phyloP scores from a whole-genome alignment of 2,888 invertebrate genomes.

The Petrolisthes manimaculis region DNA sequence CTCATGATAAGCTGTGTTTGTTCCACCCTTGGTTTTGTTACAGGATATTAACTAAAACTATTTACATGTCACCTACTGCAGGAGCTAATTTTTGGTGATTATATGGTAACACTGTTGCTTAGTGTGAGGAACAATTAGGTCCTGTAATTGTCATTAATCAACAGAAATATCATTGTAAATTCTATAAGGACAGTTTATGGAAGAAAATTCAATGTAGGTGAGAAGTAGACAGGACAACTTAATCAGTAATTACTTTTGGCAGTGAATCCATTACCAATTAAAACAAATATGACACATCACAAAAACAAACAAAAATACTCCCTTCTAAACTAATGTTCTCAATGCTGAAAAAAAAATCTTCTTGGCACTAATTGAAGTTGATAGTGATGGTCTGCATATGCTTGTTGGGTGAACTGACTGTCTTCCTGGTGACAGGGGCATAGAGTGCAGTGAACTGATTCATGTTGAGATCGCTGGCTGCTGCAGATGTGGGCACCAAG shows the following conservation, averaged over 20 bases:
- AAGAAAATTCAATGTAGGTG: conserved; percentile 15
- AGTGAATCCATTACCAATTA: conserved; percentile 23
- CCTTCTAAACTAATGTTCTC: neutral
- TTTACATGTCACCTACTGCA: conserved; percentile 28
- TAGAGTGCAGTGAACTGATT: conserved; percentile 57
- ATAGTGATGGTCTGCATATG: conserved; percentile 64
- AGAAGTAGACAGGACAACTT: neutral
- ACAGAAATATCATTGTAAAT: neutral
- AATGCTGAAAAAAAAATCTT: neutral
- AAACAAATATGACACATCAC: neutral
- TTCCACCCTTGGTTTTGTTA: neutral
- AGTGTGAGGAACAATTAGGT: conserved; percentile 14
- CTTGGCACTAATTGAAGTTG: conserved; percentile 55
- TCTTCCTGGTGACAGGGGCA: conserved; percentile 62
- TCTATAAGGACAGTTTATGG: neutral
- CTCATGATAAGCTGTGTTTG: neutral
- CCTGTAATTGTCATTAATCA: neutral
- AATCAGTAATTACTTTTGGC: conserved; percentile 25
- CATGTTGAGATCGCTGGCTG: conserved; percentile 46
- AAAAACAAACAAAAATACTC: conserved; percentile 17
- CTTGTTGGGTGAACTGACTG: conserved; percentile 59
- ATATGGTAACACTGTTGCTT: conserved; percentile 45
- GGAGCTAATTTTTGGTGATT: conserved; percentile 43
- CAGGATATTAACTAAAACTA: conserved; percentile 5
- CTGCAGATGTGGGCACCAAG: conserved; percentile 13